Base-by-base conservation (phyloP, 1,140 invertebrate genomes). In the Asobara japonica region DNA sequence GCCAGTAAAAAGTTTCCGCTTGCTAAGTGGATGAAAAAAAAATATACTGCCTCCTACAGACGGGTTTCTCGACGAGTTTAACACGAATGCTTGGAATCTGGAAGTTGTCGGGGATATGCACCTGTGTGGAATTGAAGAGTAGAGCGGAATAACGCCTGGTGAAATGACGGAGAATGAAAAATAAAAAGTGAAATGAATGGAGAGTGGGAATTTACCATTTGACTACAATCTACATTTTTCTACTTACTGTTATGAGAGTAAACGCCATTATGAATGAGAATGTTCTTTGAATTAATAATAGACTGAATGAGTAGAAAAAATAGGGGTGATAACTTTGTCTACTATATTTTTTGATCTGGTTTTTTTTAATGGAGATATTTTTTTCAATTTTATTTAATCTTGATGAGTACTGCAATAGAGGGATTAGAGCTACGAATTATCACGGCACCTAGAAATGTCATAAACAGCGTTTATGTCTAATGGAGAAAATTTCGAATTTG, bases 1-100 rank as follows among this genome's bases (percentile, higher is more conserved):
- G 22, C 18, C 22, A 27, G 22, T 56, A 25, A 56, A 56, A 56
- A 56, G 51, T 56, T 56, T 6, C 6, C 22, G 22, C 22, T 27
- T 13, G 13, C 51, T 56, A 56, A 56, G 51, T 56, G 51, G 51
- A 56, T 56, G 51, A 45, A 18, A 56, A 56, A 56, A 56, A 56
- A 56, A 56, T 56, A 6, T 36, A 25, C 22, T 5, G 51, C 22
- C 4, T 27, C 2, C 51, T 0, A 56, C 18, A 56, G 51, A 56
- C 51, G 20, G n/a, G n/a, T 16, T 45, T 45, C 2, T 45, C n/a
- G 3, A 5, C 8, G 13, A 11, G 41, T 45, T 45, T n/a, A 45
- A 45, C 41, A 16, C 41, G n/a, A 45, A 45, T 45, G 41, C n/a
- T 13, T 13, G 41, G 13, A 7, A 45, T 45, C 41, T n/a, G 18